Evolutionary conservation across 2,888 invertebrate genomes (phyloP), one percentile per base, ranked within the genome.

Genomic region (Cosmorhoe ocellata): DNA sequence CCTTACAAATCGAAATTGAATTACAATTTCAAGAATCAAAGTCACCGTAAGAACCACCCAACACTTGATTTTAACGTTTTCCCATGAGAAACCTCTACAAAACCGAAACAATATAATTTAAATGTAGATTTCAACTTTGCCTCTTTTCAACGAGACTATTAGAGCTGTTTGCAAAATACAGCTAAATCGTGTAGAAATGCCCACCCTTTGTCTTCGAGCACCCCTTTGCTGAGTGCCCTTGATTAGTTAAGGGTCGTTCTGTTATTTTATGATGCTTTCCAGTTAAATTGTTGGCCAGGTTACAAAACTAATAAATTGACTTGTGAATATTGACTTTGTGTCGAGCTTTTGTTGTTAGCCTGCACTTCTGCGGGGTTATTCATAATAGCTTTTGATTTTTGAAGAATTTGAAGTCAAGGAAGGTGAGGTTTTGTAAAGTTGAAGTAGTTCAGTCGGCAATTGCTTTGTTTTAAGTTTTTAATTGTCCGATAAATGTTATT

Each of bases 151-250:
- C 31, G n/a, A 26, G 43, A 28, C 56, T 58, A 66, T 49, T 63
- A 79, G 83, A 63, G 80, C 69, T 87, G 88, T 87, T 87, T 87
- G 76, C 85, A 84, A 88, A 87, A 87, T 85, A 86, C 75, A 69
- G 72, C 72, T 80, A 79, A 87, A 84, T 79, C 70, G 74, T 75
- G 74, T 74, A 70, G 74, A 71, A 74, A 68, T 53, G 66, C 67
- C 60, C 70, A 67, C 70, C 79, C 74, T 80, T 87, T 85, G 84
- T 84, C 79, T 84, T 72, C 59, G 61, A 71, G 65, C 47, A 28
- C 53, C 70, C 73, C 62, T 63, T 51, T 49, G 58, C 57, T 26
- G 34, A 50, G 58, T 47, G 55, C 63, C 69, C 79, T 81, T 76
- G 70, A 79, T 79, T 74, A 75, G 63, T 75, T 61, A 62, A 81